Evolutionary conservation across 2,113 vertebrate species (phyloP).

Genomic region (Semnornis frantzii): DNA sequence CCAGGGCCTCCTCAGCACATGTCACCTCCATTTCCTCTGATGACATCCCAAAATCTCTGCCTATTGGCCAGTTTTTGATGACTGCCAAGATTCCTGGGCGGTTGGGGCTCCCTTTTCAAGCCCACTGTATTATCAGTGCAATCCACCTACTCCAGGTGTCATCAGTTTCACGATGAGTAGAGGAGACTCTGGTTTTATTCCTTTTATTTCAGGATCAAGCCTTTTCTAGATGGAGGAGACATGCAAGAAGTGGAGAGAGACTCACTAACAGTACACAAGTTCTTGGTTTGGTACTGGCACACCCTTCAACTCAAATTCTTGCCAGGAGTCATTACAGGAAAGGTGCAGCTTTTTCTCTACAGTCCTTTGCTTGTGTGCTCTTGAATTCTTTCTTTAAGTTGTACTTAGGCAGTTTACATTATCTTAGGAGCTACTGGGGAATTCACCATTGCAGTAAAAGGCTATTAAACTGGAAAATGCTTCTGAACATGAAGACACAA

Average conservation of each 20-base stretch:
- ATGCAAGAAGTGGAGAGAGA: background rate
- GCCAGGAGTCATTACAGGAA: background rate
- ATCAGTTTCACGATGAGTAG: no score
- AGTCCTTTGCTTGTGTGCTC: background rate
- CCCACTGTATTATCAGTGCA: no score
- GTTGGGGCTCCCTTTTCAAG: no score
- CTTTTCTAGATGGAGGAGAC: background rate
- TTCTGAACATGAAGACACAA: background rate
- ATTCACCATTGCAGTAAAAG: background rate
- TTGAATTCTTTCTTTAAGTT: background rate
- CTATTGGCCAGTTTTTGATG: no score
- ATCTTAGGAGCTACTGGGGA: background rate
- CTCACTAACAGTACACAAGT: background rate
- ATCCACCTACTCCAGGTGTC: no score
- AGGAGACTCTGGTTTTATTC: no score
- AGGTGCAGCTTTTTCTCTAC: background rate
- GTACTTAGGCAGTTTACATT: background rate
- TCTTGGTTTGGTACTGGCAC: background rate
- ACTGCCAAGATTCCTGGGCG: no score
- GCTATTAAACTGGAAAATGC: background rate
- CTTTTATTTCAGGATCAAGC: background rate
- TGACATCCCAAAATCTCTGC: no score
- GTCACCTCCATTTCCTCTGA: no score
- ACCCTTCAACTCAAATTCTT: background rate
- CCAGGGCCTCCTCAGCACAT: no score